These are phyloP conservation scores for Paraescarpia echinospica DNA, from an alignment of 1,140 invertebrate species.

Conservation along the genomic window DNA sequence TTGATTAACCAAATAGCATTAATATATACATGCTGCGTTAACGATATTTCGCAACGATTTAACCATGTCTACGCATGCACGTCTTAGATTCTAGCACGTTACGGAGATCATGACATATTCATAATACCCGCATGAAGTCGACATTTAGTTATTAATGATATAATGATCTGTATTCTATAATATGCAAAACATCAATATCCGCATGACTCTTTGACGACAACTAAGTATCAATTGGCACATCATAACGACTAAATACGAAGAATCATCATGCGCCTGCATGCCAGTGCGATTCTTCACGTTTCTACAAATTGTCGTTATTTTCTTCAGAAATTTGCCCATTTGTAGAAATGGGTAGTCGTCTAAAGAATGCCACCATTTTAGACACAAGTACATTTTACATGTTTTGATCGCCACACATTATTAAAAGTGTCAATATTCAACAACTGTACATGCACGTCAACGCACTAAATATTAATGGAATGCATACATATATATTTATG, in stretches of 20 bases:
- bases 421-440: not conserved
- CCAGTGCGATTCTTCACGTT: no score
- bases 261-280: not conserved
- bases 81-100: not conserved
- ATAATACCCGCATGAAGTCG: not conserved
- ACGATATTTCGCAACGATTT: not conserved
- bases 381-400: not conserved
- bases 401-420: not conserved
- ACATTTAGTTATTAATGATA: not conserved
- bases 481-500: not conserved
- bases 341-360: not conserved
- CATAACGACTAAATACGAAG: not conserved
- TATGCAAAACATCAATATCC: not conserved
- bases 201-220: not conserved
- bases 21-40: not conserved
- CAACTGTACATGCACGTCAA: not conserved
- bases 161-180: not conserved
- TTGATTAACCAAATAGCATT: not conserved
- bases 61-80: not conserved
- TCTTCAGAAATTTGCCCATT: not conserved
- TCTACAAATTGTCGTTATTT: not conserved
- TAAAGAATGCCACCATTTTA: not conserved
- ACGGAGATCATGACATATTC: not conserved
- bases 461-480: not conserved
- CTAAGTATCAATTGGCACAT: not conserved